Evolutionary conservation across 2,113 vertebrate genomes (phyloP), one percentile per base, ranked within the genome.

Genomic region (Gila orcuttii): DNA sequence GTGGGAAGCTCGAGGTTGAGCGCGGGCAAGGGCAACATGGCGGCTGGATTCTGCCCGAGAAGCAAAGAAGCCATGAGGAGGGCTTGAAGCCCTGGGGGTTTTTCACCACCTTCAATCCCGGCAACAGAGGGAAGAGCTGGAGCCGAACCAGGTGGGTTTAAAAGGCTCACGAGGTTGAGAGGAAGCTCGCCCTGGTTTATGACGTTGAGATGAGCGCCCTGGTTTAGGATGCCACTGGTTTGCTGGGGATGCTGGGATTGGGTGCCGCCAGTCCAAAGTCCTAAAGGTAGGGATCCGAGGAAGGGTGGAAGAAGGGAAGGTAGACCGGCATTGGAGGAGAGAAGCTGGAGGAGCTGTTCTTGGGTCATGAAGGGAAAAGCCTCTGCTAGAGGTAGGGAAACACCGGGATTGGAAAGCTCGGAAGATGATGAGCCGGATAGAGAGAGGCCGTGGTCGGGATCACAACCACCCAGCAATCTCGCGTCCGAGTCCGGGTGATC

Each of bases 311-410:
- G 86, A 23, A 93, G 90, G 45, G 94, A 91, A 69, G 93, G 93
- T 0, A 93, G 92, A 19, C 88, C 90, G 6, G 88, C 75, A 52
- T 82, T 88, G 9, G 90, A 88, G 39, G 93, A 94, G 55, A 96
- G 93, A 85, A 96, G 95, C 75, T 96, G 95, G 93, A 97, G 94
- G 80, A 94, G 93, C 93, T 96, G 95, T 85, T 96, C 95, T 88
- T 94, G 95, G 79, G 93, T 94, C 88, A 95, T 94, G 87, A 95
- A 96, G n/a, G 95, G 93, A 90, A 96, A 95, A 68, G 94, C 94
- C 91, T 97, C 95, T 60, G 94, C 95, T 91, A 95, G 93, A 89
- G 93, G 92, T 89, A 94, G 85, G 57, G 91, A 52, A 86, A 75
- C 66, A 71, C 86, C 19, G 0, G 82, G 62, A 73, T 33, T 73